Evolutionary conservation across 2,797 vertebrate genomes (phyloP).

Genomic region (Buphagus erythrorhynchus): DNA sequence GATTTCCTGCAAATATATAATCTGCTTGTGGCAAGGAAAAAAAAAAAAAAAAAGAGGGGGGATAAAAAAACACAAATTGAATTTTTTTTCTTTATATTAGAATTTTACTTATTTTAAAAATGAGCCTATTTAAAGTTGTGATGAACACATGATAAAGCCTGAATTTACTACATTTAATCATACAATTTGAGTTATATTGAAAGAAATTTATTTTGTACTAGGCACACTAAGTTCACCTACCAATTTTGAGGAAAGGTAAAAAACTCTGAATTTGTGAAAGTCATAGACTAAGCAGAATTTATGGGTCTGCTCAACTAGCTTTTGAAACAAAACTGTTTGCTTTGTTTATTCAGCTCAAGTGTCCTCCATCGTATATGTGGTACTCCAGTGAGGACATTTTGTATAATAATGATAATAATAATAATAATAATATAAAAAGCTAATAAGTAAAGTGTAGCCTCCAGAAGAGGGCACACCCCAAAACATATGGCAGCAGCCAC

Average conservation of each 20-base stretch:
- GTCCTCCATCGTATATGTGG: neutral
- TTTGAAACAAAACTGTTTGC: neutral
- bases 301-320: neutral
- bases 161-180: neutral
- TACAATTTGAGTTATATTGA: neutral
- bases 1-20: neutral
- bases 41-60: fast-evolving
- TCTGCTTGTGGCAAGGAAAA: neutral
- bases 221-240: neutral
- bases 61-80: fast-evolving
- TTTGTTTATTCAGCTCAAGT: neutral
- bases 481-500: fast-evolving
- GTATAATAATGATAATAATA: too few species aligned
- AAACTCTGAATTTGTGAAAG: neutral
- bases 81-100: neutral
- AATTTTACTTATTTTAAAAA: neutral
- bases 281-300: neutral
- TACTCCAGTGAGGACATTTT: neutral
- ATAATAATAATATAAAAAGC: neutral
- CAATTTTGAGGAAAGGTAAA: neutral
- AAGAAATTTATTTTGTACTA: neutral
- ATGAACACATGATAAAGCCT: neutral
- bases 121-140: neutral
- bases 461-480: neutral
- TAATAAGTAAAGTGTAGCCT: neutral